Evolutionary conservation across 2,113 vertebrate genomes (phyloP), one percentile per base, ranked within the genome.

Genomic region (Etia nguti): DNA sequence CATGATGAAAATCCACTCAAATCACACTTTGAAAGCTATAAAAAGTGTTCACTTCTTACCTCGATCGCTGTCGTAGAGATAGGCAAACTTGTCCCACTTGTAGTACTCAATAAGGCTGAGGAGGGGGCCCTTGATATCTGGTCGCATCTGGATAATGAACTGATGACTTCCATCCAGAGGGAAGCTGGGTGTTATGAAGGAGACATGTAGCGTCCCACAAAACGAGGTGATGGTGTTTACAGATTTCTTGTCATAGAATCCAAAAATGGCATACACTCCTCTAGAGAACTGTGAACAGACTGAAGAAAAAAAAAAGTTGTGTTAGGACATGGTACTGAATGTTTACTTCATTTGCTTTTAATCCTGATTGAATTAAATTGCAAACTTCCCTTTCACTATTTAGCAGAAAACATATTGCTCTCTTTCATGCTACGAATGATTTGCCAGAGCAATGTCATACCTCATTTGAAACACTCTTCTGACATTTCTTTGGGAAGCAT

Each of bases 211-310:
- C 3, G 98, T 99, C 84, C 98, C 98, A 65, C 99, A 99, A 90
- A 99, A 99, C 0, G 99, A 99, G 16, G 99, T 99, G 95, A 99
- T 99, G 87, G 99, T 99, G 94, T 99, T 99, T 92, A 99, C 98
- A 54, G 98, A 99, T 96, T 99, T 99, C 97, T 99, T 99, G 96
- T 99, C 98, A 36, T 99, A 99, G 97, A 99, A 99, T 94, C 99
- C 99, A 94, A 99, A 99, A 96, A 99, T 99, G 94, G 98, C 99
- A 92, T 99, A 99, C 68, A 99, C 99, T 89, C 99, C 99, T 97
- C 99, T 98, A 81, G 99, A 99, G 97, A 99, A 99, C 97, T 99
- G 99, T 86, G 99, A 99, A 95, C 99, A 99, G 94, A 99, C 99
- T 99, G 94, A 41, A 94, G 20, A 90, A 52, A 62, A 62, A 3